phyloP scores from a whole-genome alignment of 2,113 vertebrate species.

The Narcine bancroftii region DNA sequence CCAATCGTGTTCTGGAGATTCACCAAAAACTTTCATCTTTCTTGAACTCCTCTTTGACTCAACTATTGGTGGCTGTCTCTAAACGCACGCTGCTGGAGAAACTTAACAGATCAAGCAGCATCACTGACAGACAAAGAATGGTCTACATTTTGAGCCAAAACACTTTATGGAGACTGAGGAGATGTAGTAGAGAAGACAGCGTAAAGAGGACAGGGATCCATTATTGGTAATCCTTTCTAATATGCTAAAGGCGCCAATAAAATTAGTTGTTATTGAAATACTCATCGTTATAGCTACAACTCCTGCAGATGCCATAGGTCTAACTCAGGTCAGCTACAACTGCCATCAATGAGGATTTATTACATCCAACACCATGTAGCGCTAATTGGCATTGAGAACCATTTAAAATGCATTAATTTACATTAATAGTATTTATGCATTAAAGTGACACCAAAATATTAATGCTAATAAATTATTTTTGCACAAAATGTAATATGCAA shows the following conservation, averaged over 20 bases:
- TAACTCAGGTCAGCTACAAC: not conserved
- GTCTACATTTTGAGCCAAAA: too few species aligned
- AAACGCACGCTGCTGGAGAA: too few species aligned
- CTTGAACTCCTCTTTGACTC: not conserved
- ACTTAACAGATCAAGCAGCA: too few species aligned
- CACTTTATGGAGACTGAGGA: too few species aligned
- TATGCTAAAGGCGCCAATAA: not conserved
- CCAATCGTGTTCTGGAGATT: not conserved
- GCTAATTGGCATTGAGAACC: not conserved
- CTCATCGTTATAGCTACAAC: too few species aligned
- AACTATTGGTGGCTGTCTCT: not conserved
- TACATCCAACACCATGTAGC: not conserved
- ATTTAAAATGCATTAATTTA: not conserved
- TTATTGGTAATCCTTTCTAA: not conserved
- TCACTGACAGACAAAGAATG: too few species aligned
- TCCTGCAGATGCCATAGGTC: not conserved
- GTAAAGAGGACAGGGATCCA: too few species aligned
- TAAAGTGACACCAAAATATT: constrained; percentile 20
- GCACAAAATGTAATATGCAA: not conserved
- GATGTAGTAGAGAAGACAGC: too few species aligned
- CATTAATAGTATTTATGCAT: not conserved
- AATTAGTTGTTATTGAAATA: not conserved
- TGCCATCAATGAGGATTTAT: not conserved
- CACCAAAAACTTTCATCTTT: not conserved
- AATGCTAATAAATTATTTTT: not conserved